phyloP scores from a whole-genome alignment of 2,888 invertebrate species.

The Epiblema foenella region DNA sequence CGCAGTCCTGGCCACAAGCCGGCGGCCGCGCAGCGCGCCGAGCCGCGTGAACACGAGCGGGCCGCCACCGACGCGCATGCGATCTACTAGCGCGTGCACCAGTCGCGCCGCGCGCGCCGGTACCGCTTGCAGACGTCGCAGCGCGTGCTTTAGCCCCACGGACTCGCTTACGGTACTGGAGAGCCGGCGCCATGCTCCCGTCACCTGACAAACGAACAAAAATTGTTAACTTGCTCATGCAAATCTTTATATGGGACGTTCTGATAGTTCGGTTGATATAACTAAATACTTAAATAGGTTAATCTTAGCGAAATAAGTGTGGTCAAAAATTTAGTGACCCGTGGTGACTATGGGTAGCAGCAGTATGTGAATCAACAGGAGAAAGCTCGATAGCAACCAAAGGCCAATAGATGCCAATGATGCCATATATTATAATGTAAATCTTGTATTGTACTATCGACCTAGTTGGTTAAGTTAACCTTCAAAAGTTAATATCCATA shows the following conservation, averaged over 20 bases:
- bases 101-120: conserved; percentile 79
- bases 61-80: conserved; percentile 82
- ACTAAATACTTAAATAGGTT: too few relatives aligned
- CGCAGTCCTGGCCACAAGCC: conserved; percentile 71
- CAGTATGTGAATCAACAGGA: too few relatives aligned
- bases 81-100: conserved; percentile 79
- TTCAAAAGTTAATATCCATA: not conserved
- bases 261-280: too few relatives aligned
- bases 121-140: conserved; percentile 77
- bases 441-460: not conserved
- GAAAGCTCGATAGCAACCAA: too few relatives aligned
- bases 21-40: conserved; percentile 75
- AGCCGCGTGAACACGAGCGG: conserved; percentile 72
- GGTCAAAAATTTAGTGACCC: too few relatives aligned
- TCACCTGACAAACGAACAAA: conserved; percentile 61
- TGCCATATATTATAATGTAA: not conserved
- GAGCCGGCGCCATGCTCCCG: conserved; percentile 79
- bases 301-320: too few relatives aligned
- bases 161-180: conserved; percentile 81
- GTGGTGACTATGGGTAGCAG: too few relatives aligned
- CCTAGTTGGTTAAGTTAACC: conserved; percentile 2
- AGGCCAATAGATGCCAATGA: too few relatives aligned
- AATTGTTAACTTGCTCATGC: too few relatives aligned
- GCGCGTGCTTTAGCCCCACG: conserved; percentile 77
- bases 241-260: too few relatives aligned